These are phyloP conservation scores for Marmota monax DNA, from an alignment of 2,113 vertebrate genomes.

Conservation along the genomic window DNA sequence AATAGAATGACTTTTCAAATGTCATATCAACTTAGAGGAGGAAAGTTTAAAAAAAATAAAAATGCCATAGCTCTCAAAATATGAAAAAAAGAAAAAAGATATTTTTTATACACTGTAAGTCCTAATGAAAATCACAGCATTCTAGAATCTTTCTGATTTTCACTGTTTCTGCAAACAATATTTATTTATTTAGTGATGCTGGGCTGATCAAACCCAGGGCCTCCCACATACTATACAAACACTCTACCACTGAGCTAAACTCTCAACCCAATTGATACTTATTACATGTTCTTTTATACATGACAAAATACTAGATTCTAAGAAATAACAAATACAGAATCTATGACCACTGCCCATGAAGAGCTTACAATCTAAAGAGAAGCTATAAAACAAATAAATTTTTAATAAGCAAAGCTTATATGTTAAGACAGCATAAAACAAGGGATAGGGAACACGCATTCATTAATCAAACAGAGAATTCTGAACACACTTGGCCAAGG, in stretches of 20 bases:
- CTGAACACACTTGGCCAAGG: conserved; percentile 62
- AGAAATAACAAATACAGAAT: conserved; percentile 46
- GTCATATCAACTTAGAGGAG: not conserved
- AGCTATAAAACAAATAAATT: conserved; percentile 63
- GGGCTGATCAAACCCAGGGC: not conserved
- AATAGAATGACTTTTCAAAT: conserved; percentile 27
- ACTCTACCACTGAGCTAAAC: not conserved
- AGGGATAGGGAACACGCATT: conserved; percentile 50
- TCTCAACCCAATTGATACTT: conserved; percentile 34
- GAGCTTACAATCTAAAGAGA: conserved; percentile 77
- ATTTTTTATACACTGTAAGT: not conserved
- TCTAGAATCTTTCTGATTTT: conserved; percentile 40
- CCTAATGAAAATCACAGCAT: conserved; percentile 46
- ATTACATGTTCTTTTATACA: conserved; percentile 34
- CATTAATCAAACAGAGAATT: conserved; percentile 61
- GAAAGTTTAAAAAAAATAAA: not conserved
- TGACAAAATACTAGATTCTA: conserved; percentile 5
- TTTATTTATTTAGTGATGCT: conserved; percentile 16
- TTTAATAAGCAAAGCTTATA: conserved; percentile 79
- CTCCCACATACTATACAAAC: not conserved
- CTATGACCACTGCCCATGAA: conserved; percentile 62
- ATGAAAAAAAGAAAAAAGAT: not conserved
- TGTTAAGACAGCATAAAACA: conserved; percentile 75
- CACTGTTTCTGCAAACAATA: conserved; percentile 16
- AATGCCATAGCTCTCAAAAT: not conserved